A percentile compares a stretch with the other conserved stretches of the same genome.
These are phyloP conservation scores for Lethenteron camtschaticum DNA, from an alignment of 2,113 vertebrate species.

Conservation along the genomic window DNA sequence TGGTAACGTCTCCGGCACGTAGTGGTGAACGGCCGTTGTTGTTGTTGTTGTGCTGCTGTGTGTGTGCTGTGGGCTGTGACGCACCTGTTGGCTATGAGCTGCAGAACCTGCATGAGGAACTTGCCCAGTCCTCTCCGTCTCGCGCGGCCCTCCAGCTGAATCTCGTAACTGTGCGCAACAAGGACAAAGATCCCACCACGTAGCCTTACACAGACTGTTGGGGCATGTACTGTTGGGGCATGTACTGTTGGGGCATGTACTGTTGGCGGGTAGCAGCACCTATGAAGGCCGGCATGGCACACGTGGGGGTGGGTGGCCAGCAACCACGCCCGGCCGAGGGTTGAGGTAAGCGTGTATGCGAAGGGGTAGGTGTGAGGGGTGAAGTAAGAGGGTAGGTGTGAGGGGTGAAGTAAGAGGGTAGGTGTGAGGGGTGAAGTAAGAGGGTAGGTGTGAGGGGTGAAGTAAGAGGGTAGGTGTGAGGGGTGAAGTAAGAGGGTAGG, in stretches of 20 bases:
- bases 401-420: no score
- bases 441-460: no score
- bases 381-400: no score
- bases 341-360: no score
- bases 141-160: slow-evolving; percentile 59
- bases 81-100: slow-evolving; percentile 75
- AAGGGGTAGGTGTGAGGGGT: no score
- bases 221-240: neutral
- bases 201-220: neutral
- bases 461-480: no score
- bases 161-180: slow-evolving; percentile 43
- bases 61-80: neutral
- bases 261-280: neutral
- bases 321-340: no score
- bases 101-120: slow-evolving; percentile 74
- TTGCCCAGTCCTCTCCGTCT: slow-evolving; percentile 71
- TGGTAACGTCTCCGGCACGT: neutral
- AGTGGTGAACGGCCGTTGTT: neutral
- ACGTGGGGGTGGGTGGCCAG: no score
- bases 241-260: neutral
- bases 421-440: no score
- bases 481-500: no score
- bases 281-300: neutral
- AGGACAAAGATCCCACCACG: neutral
- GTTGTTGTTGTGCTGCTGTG: neutral